A percentile compares a stretch with the other conserved stretches of the same genome.
phyloP scores from a whole-genome alignment of 2,888 invertebrate genomes.

The Coleophora deauratella region DNA sequence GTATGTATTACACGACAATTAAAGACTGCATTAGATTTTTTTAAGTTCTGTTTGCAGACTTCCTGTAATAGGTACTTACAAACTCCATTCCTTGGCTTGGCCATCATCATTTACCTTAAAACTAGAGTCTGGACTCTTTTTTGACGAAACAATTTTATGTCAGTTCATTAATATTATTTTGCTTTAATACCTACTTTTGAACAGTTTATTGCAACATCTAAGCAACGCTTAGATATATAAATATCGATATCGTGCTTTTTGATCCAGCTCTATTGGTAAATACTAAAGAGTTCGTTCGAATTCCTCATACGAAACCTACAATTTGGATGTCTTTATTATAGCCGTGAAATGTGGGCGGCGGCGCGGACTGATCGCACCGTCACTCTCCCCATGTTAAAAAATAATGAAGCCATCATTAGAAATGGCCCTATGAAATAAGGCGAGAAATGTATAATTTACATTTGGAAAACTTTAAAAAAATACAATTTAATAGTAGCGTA shows the following conservation, averaged over 20 bases:
- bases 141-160: too few species aligned
- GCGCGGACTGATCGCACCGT: slow-evolving; percentile 21
- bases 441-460: slow-evolving; percentile 29
- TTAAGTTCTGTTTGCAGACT: too few species aligned
- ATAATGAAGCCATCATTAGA: slow-evolving; percentile 46
- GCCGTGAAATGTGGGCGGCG: slow-evolving; percentile 51
- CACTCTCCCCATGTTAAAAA: slow-evolving; percentile 33
- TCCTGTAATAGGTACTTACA: too few species aligned
- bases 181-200: too few species aligned
- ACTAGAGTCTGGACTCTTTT: too few species aligned
- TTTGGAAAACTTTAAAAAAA: slow-evolving; percentile 20
- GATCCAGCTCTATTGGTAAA: not conserved
- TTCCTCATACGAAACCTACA: slow-evolving; percentile 30
- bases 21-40: too few species aligned
- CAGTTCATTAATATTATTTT: too few species aligned
- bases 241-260: not conserved
- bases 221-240: too few species aligned
- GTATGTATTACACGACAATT: too few species aligned
- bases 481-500: too few species aligned
- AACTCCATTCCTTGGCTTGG: too few species aligned
- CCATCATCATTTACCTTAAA: too few species aligned
- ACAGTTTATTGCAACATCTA: not conserved
- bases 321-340: slow-evolving; percentile 55
- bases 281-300: not conserved
- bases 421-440: slow-evolving; percentile 16